Percentiles rank a stretch among this genome's conserved stretches.
Evolutionary conservation across 2,113 vertebrate genomes (phyloP).

Genomic region (Sakesphorus luctuosus): DNA sequence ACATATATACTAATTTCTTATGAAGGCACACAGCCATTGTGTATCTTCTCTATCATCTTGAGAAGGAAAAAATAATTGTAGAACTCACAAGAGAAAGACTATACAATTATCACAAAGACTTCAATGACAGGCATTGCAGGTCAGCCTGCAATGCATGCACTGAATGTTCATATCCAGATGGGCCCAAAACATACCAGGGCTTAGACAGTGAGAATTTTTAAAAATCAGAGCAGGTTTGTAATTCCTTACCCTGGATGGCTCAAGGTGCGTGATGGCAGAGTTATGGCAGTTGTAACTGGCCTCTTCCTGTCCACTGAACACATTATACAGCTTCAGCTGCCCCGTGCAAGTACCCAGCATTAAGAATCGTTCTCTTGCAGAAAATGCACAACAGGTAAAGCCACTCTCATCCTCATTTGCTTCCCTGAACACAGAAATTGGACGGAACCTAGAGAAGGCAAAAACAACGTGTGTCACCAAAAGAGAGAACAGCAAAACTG

Average conservation of each 20-base stretch:
- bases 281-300: conserved; percentile 97
- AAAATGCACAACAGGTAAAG: conserved; percentile 98
- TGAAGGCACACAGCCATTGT: background rate
- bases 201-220: background rate
- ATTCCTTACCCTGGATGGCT: conserved; percentile 90
- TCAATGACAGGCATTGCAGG: background rate
- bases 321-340: conserved; percentile 96
- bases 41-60: background rate
- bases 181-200: background rate
- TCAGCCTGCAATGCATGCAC: background rate
- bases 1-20: background rate
- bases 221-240: background rate
- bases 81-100: background rate
- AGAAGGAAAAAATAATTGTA: background rate
- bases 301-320: conserved; percentile 97
- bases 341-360: conserved; percentile 98
- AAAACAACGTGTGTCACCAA: background rate
- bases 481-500: background rate
- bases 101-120: background rate
- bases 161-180: background rate
- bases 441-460: conserved; percentile 86
- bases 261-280: conserved; percentile 95
- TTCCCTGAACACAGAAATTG: conserved; percentile 97
- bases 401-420: conserved; percentile 98
- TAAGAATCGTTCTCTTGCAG: conserved; percentile 94